Percentiles rank a stretch among this genome's conserved stretches.
Conservation (phyloP, 2,797 vertebrate genomes). For the Hirundo rustica region DNA sequence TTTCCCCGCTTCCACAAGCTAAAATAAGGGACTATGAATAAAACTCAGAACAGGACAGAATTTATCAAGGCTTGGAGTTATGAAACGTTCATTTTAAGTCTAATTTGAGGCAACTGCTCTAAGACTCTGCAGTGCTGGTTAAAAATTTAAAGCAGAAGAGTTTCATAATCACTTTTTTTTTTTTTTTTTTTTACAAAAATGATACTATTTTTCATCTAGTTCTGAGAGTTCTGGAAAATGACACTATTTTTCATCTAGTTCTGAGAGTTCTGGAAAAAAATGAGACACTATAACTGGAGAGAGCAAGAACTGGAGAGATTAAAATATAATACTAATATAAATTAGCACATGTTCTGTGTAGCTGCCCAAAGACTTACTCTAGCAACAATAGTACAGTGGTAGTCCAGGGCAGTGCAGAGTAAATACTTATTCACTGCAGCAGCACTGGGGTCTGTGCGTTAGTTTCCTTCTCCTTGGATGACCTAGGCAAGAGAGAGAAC, state of each 20-base stretch:
- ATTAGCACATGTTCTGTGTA: background rate
- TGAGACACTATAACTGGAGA: background rate
- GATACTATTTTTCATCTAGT: background rate
- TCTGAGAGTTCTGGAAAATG: background rate
- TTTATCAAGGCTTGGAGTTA: background rate
- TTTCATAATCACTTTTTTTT: background rate
- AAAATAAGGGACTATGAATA: background rate
- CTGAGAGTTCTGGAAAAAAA: background rate
- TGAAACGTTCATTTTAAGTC: background rate
- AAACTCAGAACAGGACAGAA: background rate
- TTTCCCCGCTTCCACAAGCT: fast-evolving
- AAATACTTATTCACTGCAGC: background rate
- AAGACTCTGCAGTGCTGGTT: background rate
- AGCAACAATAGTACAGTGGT: background rate
- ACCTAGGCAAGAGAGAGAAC: background rate
- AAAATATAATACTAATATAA: background rate
- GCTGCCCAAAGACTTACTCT: background rate
- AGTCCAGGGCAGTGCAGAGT: background rate
- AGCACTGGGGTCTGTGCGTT: background rate
- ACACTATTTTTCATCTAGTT: background rate
- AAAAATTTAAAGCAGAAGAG: background rate
- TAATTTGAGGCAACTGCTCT: background rate
- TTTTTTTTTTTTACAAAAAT: background rate
- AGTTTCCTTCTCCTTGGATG: background rate
- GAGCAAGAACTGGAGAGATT: background rate